Evolutionary conservation across 2,113 vertebrate genomes (phyloP), one percentile per base, ranked within the genome.

Genomic region (Cnemophilus loriae): DNA sequence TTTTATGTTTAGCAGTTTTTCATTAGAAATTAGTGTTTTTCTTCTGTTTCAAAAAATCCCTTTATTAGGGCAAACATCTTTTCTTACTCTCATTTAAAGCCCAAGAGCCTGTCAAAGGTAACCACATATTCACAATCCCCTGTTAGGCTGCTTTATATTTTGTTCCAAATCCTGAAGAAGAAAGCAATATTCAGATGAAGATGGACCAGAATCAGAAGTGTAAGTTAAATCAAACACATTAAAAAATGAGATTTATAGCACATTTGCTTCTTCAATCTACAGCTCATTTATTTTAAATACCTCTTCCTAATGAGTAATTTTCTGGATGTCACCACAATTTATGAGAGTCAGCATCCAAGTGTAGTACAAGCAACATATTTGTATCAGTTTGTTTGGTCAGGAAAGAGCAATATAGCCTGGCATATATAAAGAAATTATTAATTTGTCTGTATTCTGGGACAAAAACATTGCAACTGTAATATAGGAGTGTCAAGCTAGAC

Each of bases 261-360:
- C 75, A 73, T 82, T 75, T 96, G 37, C 78, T 94, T 81, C 87
- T 96, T 97, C 81, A 92, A 65, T 95, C 49, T 92, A 87, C 75
- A 96, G 78, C 57, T 83, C 91, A 94, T 97, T 98, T 97, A 96
- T 96, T 94, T 93, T 96, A 97, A 98, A 97, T 94, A 97, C 67
- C 68, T 96, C 96, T 96, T 91, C 88, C 55, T 97, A 97, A 97
- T 91, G 96, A 98, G 92, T 89, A 97, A 98, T 98, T 98, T 97
- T 97, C 96, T 96, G 79, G 80, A 97, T 96, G 96, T 96, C 96
- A 96, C 76, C 53, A 95, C 83, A 95, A 94, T 97, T 97, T 98
- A 97, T 14, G 8, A 83, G 71, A 97, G 95, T 97, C 96, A 96
- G 76, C 57, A 95, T 96, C 74, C 73, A 96, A 97, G 83, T 96